Base-by-base conservation (phyloP, 2,797 vertebrate species). In the Neostethus bicornis region DNA sequence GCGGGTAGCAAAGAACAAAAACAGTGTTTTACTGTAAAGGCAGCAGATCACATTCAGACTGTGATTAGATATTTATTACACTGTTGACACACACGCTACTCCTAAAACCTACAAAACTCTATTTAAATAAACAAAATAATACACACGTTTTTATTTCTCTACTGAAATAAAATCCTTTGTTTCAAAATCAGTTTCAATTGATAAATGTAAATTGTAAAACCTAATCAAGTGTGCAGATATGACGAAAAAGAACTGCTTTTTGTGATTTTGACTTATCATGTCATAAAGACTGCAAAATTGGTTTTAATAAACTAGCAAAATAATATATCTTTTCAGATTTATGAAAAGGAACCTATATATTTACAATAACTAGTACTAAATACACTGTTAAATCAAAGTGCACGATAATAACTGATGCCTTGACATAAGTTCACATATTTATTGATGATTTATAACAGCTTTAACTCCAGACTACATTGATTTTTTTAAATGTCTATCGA, bases 381-480 rank as follows among this genome's bases (percentile, higher is more conserved):
- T 50, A 10, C 70, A 47, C 35, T 20, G 4, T n/a, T 8, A 17
- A 4, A n/a, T 17, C 7, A 7, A 35, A 25, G 46, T 23, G 5
- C 7, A 17, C 9, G 1, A 7, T 14, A 56, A 26, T 6, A 9
- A 35, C 21, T 34, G 3, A 7, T 29, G 19, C 34, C 8, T 38
- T 1, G 13, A 37, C 14, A 37, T 14, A 19, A 37, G 35, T 57
- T 3, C 1, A 45, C 20, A 42, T 28, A 20, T 31, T 16, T 23
- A 47, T 19, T 13, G n/a, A 43, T 37, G 46, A 23, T 42, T 11
- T 60, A 12, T 63, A 55, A 63, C 19, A 13, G n/a, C 38, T 25
- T 49, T 37, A 62, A 13, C 25, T 49, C 28, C 21, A 54, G 50
- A 32, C 29, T 29, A 0, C 55, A 87, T 69, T 61, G 73, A 89